Percentiles rank a stretch among this genome's conserved stretches.
phyloP scores from a whole-genome alignment of 2,113 vertebrate species.

The Nansenia antarctica region DNA sequence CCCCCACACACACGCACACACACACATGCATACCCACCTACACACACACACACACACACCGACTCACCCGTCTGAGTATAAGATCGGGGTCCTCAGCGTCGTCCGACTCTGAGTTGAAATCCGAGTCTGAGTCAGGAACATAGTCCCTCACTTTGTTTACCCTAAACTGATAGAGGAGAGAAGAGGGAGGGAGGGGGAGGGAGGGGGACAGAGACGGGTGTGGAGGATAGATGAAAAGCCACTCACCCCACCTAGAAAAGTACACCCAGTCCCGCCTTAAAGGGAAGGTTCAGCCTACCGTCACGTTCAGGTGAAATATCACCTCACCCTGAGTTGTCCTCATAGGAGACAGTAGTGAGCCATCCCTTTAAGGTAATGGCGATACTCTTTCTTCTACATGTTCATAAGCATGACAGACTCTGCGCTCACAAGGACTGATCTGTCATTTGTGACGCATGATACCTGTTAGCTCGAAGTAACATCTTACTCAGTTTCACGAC shows the following conservation, averaged over 20 bases:
- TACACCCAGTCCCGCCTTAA: neutral
- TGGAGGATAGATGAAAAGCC: neutral
- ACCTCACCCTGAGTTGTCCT: too few species aligned
- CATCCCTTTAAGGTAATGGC: too few species aligned
- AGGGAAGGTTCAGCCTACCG: too few species aligned
- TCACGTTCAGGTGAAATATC: too few species aligned
- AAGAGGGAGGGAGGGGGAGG: constrained; percentile 11
- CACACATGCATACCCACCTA: neutral
- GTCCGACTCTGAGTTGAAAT: constrained; percentile 57
- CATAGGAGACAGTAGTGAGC: too few species aligned
- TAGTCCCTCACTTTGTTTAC: constrained; percentile 63
- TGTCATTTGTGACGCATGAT: too few species aligned
- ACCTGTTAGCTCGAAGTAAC: too few species aligned
- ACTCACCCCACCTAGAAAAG: neutral
- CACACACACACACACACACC: neutral
- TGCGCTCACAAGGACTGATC: too few species aligned
- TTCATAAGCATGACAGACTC: too few species aligned
- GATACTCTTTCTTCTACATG: too few species aligned
- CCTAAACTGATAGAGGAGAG: constrained; percentile 45
- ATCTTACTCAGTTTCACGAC: too few species aligned
- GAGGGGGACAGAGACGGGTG: neutral
- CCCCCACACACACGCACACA: too few species aligned
- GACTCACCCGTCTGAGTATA: constrained; percentile 60
- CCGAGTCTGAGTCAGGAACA: constrained; percentile 55
- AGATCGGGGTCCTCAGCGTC: constrained; percentile 54